Conservation (phyloP, 2,888 invertebrate genomes). For the Nineta flava region DNA sequence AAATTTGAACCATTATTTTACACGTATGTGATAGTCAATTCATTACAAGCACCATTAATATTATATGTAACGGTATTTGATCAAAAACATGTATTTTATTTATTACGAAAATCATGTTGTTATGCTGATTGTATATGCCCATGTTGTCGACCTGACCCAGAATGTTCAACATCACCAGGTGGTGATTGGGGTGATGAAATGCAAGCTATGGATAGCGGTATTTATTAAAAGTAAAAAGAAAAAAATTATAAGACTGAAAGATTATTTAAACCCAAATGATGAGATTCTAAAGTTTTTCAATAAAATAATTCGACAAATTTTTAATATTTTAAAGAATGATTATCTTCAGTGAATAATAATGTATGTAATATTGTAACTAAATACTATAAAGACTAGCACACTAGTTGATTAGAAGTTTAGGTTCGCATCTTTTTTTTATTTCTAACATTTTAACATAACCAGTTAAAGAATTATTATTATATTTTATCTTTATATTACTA, state of each 20-base stretch:
- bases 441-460: too few species aligned
- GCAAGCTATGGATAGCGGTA: conserved; percentile 66
- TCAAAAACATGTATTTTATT: conserved; percentile 63
- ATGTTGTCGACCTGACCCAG: conserved; percentile 42
- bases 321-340: background rate
- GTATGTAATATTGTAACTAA: too few species aligned
- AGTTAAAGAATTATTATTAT: too few species aligned
- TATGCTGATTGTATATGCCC: conserved; percentile 37
- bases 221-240: conserved; percentile 21
- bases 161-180: conserved; percentile 36
- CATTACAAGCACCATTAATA: conserved; percentile 56
- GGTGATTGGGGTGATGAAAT: conserved; percentile 76
- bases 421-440: too few species aligned
- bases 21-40: conserved; percentile 57
- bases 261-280: too few species aligned
- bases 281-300: background rate
- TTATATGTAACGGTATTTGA: conserved; percentile 63
- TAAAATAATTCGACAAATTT: background rate
- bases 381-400: too few species aligned
- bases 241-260: background rate
- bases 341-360: too few species aligned
- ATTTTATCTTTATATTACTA: too few species aligned
- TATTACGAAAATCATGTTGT: conserved; percentile 65
- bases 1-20: conserved; percentile 57
- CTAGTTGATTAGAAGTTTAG: too few species aligned